Percentiles rank a stretch among this genome's conserved stretches.
Evolutionary conservation across 1,140 invertebrate genomes (phyloP).

Genomic region (Drosophila arawakana): DNA sequence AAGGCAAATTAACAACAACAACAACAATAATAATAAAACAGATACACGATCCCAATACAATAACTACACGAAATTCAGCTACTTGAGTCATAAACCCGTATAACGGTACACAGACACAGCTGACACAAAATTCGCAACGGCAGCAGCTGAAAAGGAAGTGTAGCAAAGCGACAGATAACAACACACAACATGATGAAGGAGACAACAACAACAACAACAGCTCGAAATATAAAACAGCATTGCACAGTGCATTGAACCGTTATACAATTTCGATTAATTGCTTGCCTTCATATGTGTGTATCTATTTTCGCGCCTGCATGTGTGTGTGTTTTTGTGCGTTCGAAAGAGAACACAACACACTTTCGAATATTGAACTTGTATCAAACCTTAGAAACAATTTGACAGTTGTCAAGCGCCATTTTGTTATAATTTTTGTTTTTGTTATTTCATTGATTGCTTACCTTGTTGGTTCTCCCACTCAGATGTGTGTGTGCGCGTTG

Average conservation of each 20-base stretch:
- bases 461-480: slow-evolving; percentile 35
- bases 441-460: slow-evolving; percentile 5
- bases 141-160: slow-evolving; percentile 55
- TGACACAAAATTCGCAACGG: slow-evolving; percentile 17
- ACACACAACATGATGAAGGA: slow-evolving; percentile 41
- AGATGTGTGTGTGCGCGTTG: not conserved
- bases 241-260: slow-evolving; percentile 65
- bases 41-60: slow-evolving; percentile 7
- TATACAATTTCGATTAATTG: slow-evolving; percentile 60
- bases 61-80: slow-evolving; percentile 18
- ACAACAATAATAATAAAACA: slow-evolving; percentile 28
- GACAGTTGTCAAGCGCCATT: slow-evolving; percentile 36
- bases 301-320: not conserved
- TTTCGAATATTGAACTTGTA: slow-evolving; percentile 77
- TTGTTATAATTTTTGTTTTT: slow-evolving; percentile 24
- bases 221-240: slow-evolving; percentile 25
- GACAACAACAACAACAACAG: slow-evolving; percentile 37
- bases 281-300: slow-evolving; percentile 6
- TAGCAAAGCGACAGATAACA: slow-evolving; percentile 50
- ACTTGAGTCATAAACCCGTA: slow-evolving; percentile 74
- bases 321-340: slow-evolving; percentile 17
- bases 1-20: slow-evolving; percentile 65
- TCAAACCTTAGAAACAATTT: slow-evolving; percentile 33
- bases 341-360: slow-evolving; percentile 58
- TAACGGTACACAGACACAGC: slow-evolving; percentile 61